Evolutionary conservation across 2,797 vertebrate genomes (phyloP).

Genomic region (Garrulus glandarius): DNA sequence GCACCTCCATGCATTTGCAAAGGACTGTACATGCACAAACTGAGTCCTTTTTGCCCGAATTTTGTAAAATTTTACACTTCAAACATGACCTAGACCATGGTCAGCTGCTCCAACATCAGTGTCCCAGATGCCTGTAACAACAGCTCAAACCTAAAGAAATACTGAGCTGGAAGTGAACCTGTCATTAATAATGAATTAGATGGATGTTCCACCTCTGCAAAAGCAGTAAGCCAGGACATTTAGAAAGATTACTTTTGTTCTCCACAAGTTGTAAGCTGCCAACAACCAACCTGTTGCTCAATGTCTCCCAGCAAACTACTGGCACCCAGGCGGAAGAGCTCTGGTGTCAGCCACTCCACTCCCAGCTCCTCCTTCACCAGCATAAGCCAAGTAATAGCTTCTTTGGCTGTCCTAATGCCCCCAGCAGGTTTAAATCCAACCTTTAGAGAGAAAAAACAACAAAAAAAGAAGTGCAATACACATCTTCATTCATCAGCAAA

Average conservation of each 20-base stretch:
- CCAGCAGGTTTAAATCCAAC: slow-evolving; percentile 96
- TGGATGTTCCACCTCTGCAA: background rate
- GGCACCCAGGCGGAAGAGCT: slow-evolving; percentile 91
- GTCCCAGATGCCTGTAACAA: background rate
- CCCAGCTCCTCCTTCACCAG: slow-evolving; percentile 94
- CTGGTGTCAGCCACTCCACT: slow-evolving; percentile 85
- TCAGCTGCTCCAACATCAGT: background rate
- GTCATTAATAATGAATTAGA: background rate
- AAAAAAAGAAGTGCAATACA: background rate
- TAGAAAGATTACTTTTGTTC: background rate
- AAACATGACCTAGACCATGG: background rate
- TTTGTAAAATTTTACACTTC: background rate
- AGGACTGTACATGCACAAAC: background rate
- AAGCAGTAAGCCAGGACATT: background rate
- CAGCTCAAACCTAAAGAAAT: background rate
- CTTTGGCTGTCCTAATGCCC: slow-evolving; percentile 89
- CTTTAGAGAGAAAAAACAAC: slow-evolving; percentile 56
- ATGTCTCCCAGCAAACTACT: slow-evolving; percentile 91
- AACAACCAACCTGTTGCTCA: slow-evolving; percentile 87
- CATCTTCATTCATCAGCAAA: background rate
- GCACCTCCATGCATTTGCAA: background rate
- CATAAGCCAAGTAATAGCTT: slow-evolving; percentile 88
- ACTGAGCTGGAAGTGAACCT: background rate
- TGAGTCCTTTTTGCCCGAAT: background rate
- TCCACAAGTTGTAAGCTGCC: background rate